phyloP scores from a whole-genome alignment of 2,797 vertebrate genomes.

The Mus caroli region DNA sequence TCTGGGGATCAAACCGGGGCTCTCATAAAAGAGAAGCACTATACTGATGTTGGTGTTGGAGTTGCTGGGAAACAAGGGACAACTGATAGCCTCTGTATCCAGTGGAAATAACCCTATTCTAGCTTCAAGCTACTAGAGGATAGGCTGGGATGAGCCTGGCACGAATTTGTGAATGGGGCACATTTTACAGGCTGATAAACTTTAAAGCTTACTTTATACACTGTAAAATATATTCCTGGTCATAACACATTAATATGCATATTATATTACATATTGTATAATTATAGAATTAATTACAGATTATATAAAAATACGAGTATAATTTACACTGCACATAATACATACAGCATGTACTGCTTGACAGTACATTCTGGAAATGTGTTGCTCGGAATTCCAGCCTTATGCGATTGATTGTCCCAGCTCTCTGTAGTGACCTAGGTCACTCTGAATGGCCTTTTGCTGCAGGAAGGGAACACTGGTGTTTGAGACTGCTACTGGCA shows the following conservation, averaged over 20 bases:
- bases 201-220: background rate
- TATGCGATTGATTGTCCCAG: background rate
- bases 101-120: background rate
- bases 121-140: background rate
- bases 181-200: background rate
- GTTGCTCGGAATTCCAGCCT: background rate
- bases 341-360: background rate
- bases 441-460: background rate
- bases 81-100: background rate
- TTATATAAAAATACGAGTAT: background rate
- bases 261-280: background rate
- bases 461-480: background rate
- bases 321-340: background rate
- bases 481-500: background rate
- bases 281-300: background rate
- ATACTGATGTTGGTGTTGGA: background rate
- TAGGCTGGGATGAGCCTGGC: background rate
- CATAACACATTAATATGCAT: background rate
- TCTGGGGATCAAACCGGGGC: background rate
- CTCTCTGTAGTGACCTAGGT: background rate
- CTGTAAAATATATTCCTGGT: slow-evolving; percentile 24
- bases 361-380: background rate
- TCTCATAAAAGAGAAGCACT: background rate
- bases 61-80: background rate
- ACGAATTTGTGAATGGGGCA: background rate